phyloP scores from a whole-genome alignment of 2,113 vertebrate genomes.

The Ammodytes dubius region DNA sequence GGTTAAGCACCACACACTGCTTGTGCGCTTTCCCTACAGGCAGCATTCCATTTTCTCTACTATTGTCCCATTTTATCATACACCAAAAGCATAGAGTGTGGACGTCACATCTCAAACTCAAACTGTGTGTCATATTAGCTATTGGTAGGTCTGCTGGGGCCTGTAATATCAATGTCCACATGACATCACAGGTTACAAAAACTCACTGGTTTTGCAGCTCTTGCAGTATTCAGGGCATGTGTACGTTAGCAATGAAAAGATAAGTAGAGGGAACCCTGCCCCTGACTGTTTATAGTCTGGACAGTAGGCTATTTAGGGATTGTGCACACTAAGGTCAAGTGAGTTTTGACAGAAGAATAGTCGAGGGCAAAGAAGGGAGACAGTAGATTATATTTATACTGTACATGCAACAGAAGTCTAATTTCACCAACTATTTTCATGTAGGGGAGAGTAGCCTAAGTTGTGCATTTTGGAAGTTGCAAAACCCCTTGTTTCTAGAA shows the following conservation, averaged over 20 bases:
- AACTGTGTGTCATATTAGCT: constrained; percentile 64
- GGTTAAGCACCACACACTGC: not conserved
- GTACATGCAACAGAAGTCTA: not conserved
- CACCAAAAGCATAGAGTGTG: constrained; percentile 19
- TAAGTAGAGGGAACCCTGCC: constrained; percentile 1
- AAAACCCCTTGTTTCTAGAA: too few species aligned
- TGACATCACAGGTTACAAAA: constrained; percentile 68
- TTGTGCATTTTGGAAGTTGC: too few species aligned
- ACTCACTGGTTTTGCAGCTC: constrained; percentile 50
- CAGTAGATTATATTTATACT: too few species aligned
- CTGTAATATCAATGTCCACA: constrained; percentile 56
- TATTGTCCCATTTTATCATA: constrained; percentile 24
- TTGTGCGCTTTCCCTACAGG: not conserved
- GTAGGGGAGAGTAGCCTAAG: too few species aligned
- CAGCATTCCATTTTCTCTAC: not conserved
- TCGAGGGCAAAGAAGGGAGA: not conserved
- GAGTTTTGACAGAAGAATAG: not conserved
- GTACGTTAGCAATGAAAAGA: constrained; percentile 47
- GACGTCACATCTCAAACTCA: constrained; percentile 38
- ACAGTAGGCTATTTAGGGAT: not conserved
- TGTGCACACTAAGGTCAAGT: not conserved
- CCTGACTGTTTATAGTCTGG: constrained; percentile 1
- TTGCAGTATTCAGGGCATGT: constrained; percentile 25
- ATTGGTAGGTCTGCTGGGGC: constrained; percentile 32
- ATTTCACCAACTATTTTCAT: not conserved